Evolutionary conservation across 2,113 vertebrate genomes (phyloP).

Genomic region (Ptychochromis oligacanthus): DNA sequence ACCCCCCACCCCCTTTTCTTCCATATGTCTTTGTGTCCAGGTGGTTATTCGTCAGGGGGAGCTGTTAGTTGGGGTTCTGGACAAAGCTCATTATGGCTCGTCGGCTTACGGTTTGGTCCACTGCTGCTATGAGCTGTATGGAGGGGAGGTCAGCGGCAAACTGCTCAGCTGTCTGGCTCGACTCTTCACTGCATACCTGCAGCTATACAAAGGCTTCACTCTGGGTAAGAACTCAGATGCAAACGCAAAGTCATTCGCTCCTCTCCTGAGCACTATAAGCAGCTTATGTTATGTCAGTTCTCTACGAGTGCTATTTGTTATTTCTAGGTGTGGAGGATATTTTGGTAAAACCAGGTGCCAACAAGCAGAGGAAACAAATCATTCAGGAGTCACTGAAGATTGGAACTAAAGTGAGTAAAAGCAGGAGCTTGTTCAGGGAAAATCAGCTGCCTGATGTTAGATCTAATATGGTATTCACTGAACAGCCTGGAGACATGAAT

Average conservation of each 20-base stretch:
- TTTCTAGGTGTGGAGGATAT: conserved; percentile 93
- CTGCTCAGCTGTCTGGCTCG: conserved; percentile 93
- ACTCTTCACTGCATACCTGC: conserved; percentile 95
- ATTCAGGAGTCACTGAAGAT: conserved; percentile 84
- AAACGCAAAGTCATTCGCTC: not conserved
- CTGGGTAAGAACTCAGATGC: conserved; percentile 81
- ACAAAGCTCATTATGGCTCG: conserved; percentile 98
- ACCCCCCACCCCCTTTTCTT: fast-evolving
- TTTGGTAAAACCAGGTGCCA: conserved; percentile 87
- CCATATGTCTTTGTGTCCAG: conserved; percentile 61
- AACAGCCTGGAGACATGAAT: not conserved
- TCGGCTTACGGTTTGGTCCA: conserved; percentile 95
- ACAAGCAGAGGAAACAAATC: conserved; percentile 83
- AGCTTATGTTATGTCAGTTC: not conserved
- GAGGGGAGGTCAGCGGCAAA: conserved; percentile 89
- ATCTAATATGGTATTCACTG: not conserved
- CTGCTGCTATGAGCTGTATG: conserved; percentile 96
- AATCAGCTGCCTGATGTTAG: not conserved
- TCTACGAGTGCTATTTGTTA: not conserved
- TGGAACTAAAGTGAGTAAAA: conserved; percentile 84
- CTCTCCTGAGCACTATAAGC: not conserved
- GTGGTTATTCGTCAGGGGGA: conserved; percentile 92
- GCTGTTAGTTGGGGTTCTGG: conserved; percentile 91
- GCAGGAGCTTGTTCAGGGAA: not conserved
- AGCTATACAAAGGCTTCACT: conserved; percentile 96